These are phyloP conservation scores for Pseudobourletiella spinata DNA, from an alignment of 1,140 invertebrate species.

Conservation along the genomic window DNA sequence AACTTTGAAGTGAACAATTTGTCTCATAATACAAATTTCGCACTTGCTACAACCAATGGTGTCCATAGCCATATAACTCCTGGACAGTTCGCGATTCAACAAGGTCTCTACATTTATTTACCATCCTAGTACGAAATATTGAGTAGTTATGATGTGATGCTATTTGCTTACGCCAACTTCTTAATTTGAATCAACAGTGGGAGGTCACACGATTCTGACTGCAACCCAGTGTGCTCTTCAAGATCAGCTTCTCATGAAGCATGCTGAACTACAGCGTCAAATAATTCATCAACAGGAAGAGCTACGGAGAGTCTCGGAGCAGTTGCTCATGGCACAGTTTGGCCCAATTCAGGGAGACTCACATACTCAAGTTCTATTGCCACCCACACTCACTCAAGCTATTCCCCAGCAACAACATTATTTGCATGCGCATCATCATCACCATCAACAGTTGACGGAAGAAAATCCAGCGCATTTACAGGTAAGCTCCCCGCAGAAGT, in stretches of 20 bases:
- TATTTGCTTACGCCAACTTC: too few species aligned
- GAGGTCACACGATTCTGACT: not conserved
- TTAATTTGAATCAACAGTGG: too few species aligned
- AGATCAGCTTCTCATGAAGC: constrained; percentile 69
- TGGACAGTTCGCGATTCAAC: not conserved
- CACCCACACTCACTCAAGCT: not conserved
- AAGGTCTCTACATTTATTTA: not conserved
- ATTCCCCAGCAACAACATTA: constrained; percentile 2
- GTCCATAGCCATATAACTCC: not conserved
- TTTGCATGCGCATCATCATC: not conserved
- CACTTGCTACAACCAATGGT: not conserved
- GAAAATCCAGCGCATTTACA: not conserved
- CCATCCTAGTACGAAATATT: not conserved
- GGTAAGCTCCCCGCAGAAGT: not conserved
- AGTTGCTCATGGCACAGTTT: constrained; percentile 70
- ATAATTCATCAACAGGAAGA: constrained; percentile 80
- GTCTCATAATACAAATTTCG: not conserved
- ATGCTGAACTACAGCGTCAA: constrained; percentile 70
- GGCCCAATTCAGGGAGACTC: constrained; percentile 48
- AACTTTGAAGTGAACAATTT: constrained; percentile 13
- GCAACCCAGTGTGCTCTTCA: constrained; percentile 41
- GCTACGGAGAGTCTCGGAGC: constrained; percentile 68
- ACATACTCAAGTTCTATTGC: constrained; percentile 8
- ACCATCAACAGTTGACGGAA: constrained; percentile 2
- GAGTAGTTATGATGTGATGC: not conserved